phyloP scores from a whole-genome alignment of 2,113 vertebrate genomes.

The Irena cyanogastra region DNA sequence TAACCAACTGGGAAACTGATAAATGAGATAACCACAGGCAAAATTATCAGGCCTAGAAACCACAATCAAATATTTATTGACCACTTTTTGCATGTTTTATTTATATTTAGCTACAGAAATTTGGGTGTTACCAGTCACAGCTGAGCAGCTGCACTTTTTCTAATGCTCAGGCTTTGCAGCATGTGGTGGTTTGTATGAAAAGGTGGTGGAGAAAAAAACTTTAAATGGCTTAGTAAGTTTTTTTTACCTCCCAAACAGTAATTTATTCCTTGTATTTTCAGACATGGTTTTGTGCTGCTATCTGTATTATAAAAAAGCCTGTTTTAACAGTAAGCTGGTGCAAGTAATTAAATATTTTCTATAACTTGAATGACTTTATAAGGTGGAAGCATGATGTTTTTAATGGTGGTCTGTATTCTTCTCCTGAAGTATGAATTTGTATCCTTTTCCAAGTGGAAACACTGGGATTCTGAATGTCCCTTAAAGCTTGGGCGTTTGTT shows the following conservation, averaged over 20 bases:
- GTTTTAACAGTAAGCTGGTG: background rate
- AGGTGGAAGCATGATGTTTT: background rate
- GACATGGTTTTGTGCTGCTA: background rate
- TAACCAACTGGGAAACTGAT: background rate
- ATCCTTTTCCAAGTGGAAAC: background rate
- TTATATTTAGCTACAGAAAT: background rate
- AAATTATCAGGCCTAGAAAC: slow-evolving; percentile 23
- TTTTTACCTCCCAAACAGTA: background rate
- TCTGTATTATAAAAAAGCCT: background rate
- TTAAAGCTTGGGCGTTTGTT: background rate
- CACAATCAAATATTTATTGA: slow-evolving; percentile 55
- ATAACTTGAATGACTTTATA: background rate
- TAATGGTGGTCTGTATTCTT: background rate
- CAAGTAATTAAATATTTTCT: background rate
- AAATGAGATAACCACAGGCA: slow-evolving; percentile 45
- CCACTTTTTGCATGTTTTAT: slow-evolving; percentile 29
- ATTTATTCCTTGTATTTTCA: background rate
- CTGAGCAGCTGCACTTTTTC: background rate
- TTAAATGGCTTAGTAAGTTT: background rate
- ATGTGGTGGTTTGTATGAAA: background rate
- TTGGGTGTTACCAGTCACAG: background rate
- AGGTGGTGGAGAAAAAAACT: background rate
- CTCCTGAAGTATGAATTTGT: background rate
- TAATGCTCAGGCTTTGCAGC: background rate
- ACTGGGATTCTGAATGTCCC: background rate